phyloP scores from a whole-genome alignment of 2,888 invertebrate species.

The Ennomos erosarius region DNA sequence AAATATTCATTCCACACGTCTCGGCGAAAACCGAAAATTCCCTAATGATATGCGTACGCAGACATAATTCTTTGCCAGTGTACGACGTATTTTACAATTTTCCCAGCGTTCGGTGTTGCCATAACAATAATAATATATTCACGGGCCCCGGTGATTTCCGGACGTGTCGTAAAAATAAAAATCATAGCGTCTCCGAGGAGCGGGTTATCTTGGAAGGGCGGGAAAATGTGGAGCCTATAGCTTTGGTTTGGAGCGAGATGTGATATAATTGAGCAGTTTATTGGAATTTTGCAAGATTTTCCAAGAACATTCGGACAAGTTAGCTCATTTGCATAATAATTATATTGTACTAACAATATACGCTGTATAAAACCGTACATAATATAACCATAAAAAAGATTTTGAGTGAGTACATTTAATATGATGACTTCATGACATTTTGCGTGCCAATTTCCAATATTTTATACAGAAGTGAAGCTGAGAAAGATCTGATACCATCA shows the following conservation, averaged over 20 bases:
- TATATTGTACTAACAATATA: background rate
- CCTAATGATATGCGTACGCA: conserved; percentile 67
- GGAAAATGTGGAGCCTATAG: conserved; percentile 14
- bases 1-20: conserved; percentile 65
- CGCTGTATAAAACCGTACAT: too few species aligned
- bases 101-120: conserved; percentile 73
- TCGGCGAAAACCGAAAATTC: conserved; percentile 67
- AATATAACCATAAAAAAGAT: too few species aligned
- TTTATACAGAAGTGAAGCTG: too few species aligned
- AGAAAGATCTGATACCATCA: background rate
- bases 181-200: conserved; percentile 71
- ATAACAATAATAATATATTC: conserved; percentile 84
- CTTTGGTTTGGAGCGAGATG: background rate
- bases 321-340: background rate
- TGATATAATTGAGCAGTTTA: conserved; percentile 6
- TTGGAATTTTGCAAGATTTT: background rate
- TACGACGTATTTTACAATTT: conserved; percentile 78
- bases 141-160: conserved; percentile 77
- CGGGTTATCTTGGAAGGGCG: conserved; percentile 48
- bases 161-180: conserved; percentile 78
- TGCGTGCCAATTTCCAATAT: too few species aligned
- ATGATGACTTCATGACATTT: too few species aligned
- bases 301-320: too few species aligned
- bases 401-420: too few species aligned
- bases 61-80: conserved; percentile 67